A percentile compares a stretch with the other conserved stretches of the same genome.
These are phyloP conservation scores for Telmatherina bonti DNA, from an alignment of 2,797 vertebrate species.

Conservation along the genomic window DNA sequence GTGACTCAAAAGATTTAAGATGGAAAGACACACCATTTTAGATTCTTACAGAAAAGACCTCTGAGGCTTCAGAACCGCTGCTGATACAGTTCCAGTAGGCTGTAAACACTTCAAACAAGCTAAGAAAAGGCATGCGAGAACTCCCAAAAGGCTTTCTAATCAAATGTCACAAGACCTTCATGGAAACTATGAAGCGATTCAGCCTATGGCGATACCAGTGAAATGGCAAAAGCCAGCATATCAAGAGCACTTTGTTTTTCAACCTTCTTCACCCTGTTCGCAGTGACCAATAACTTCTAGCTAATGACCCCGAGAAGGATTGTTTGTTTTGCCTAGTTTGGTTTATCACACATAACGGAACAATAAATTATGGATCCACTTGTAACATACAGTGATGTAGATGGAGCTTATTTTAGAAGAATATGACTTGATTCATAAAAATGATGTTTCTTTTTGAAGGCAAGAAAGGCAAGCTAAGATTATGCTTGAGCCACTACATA, in stretches of 20 bases:
- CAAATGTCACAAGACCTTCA: slow-evolving; percentile 71
- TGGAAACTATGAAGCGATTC: slow-evolving; percentile 54
- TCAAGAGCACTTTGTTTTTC: slow-evolving; percentile 45
- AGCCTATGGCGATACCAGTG: slow-evolving; percentile 44
- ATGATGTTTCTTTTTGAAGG: slow-evolving; percentile 8
- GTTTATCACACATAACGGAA: slow-evolving; percentile 46
- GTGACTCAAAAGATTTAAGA: slow-evolving; percentile 42
- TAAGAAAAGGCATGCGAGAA: slow-evolving; percentile 50
- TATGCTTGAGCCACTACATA: neutral
- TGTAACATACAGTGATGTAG: slow-evolving; percentile 23
- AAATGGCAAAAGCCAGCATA: slow-evolving; percentile 52
- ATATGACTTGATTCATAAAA: slow-evolving; percentile 5
- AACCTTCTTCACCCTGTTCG: slow-evolving; percentile 39
- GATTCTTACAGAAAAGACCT: slow-evolving; percentile 52
- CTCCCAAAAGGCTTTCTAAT: slow-evolving; percentile 64
- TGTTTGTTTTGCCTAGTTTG: slow-evolving; percentile 30
- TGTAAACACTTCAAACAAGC: slow-evolving; percentile 65
- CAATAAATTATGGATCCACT: slow-evolving; percentile 47
- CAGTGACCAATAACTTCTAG: slow-evolving; percentile 32
- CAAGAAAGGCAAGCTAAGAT: neutral
- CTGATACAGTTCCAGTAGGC: slow-evolving; percentile 61
- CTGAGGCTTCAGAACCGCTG: slow-evolving; percentile 55
- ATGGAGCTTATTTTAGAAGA: slow-evolving; percentile 2
- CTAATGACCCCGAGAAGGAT: slow-evolving; percentile 25
- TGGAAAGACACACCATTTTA: slow-evolving; percentile 43